Base-by-base conservation (phyloP, 2,113 vertebrate genomes). In the Aphyosemion australe region DNA sequence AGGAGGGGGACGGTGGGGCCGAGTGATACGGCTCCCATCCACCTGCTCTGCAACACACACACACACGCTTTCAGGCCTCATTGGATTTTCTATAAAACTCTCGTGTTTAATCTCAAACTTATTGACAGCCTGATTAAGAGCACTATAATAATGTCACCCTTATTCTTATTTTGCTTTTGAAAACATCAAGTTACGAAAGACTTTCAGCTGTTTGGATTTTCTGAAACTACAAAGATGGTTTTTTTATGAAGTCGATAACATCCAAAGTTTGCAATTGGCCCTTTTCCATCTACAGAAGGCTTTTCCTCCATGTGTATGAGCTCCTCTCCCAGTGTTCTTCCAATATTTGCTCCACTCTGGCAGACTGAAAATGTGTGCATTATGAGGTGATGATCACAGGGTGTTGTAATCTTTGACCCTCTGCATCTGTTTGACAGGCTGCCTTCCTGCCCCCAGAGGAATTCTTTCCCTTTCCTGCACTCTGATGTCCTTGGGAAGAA, bases 391-490 rank as follows among this genome's bases (percentile, higher is more conserved):
- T 83, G 59, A 88, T 88, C 69, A 54, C 79, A 34, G 63, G 57
- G 68, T 55, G 62, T 59, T 79, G 69, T 82, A 89, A 89, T 88
- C 90, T 89, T 80, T 83, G 72, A 79, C 77, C 83, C 12, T 87
- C 83, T 37, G 69, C 72, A 65, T 73, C 82, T 64, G 81, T 42
- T 74, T 84, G 76, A 86, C 84, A 75, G 76, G 64, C 72, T 52
- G 87, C 53, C 61, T 71, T 46, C 1, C 42, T 49, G 58, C 65
- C 76, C 79, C 74, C 61, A 57, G 55, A 82, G 78, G 83, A 81
- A 19, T 79, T 69, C 69, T 51, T 39, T 15, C 48, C 62, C 65
- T 13, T 21, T 59, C 59, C 65, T 15, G 71, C 32, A 52, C 51
- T 58, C 48, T 15, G 14, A 66, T 66, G 32, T 61, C 65, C 45